Percentiles rank a stretch among this genome's conserved stretches.
These are phyloP conservation scores for Podarcis muralis DNA, from an alignment of 2,113 vertebrate species.

Conservation along the genomic window DNA sequence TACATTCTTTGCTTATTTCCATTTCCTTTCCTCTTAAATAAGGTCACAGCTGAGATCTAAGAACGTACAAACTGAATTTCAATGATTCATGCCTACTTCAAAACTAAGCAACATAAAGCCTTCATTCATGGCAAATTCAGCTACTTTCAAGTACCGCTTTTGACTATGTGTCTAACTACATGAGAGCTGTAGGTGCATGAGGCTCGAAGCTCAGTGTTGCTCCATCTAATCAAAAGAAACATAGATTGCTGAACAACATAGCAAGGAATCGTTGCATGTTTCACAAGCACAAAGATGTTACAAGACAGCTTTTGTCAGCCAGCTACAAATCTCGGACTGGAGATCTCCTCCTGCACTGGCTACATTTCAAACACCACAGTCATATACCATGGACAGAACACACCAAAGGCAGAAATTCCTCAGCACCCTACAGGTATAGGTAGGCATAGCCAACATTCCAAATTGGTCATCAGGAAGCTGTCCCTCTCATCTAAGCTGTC, in stretches of 20 bases:
- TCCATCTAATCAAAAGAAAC: background rate
- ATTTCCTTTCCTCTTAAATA: slow-evolving; percentile 60
- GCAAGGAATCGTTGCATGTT: background rate
- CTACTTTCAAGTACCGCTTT: slow-evolving; percentile 60
- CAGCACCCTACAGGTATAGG: background rate
- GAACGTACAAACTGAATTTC: slow-evolving; percentile 64
- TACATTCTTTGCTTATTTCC: slow-evolving; percentile 51
- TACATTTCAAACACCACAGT: background rate
- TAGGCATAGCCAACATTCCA: background rate
- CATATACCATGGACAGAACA: background rate
- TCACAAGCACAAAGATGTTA: background rate
- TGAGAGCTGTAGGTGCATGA: slow-evolving; percentile 7
- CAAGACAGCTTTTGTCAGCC: background rate
- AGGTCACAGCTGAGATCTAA: slow-evolving; percentile 60
- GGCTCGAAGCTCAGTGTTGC: slow-evolving; percentile 12
- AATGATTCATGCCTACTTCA: slow-evolving; percentile 70
- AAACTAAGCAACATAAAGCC: slow-evolving; percentile 53
- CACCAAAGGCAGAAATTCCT: background rate
- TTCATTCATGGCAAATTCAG: slow-evolving; percentile 19
- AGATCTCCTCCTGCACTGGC: background rate
- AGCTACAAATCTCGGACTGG: background rate
- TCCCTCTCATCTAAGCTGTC: no score
- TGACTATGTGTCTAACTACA: slow-evolving; percentile 45
- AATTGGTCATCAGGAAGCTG: background rate
- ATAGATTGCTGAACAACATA: slow-evolving; percentile 10